These are phyloP conservation scores for Melinopterus prodromus DNA, from an alignment of 2,888 invertebrate species.

Conservation along the genomic window DNA sequence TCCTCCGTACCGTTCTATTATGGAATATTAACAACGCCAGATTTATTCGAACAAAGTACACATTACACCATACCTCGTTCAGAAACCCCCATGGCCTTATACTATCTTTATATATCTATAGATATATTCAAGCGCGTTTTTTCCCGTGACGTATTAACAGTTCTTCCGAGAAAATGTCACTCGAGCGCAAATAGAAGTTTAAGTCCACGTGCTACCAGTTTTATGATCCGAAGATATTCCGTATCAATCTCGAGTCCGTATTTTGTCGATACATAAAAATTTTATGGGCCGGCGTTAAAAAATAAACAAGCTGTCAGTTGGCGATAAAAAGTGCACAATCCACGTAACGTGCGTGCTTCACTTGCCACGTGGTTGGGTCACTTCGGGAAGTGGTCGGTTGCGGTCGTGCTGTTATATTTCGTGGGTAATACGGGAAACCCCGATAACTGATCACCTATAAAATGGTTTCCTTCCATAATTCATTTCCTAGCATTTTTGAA, in stretches of 20 bases:
- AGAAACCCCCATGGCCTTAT: not conserved
- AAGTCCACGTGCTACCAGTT: not conserved
- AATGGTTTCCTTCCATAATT: no score
- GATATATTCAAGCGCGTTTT: not conserved
- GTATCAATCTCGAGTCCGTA: not conserved
- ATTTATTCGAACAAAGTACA: conserved; percentile 11
- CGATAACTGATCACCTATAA: no score
- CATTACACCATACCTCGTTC: not conserved
- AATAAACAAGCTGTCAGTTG: not conserved
- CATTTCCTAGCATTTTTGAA: no score
- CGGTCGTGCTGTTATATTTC: not conserved
- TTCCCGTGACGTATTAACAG: not conserved
- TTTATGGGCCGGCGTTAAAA: not conserved
- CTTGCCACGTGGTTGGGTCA: not conserved
- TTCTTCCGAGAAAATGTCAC: not conserved
- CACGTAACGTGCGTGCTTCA: not conserved
- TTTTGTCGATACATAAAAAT: not conserved
- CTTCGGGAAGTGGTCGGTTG: not conserved
- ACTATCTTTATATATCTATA: not conserved
- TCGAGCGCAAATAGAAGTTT: not conserved
- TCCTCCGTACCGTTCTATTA: conserved; percentile 37
- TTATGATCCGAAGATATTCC: not conserved
- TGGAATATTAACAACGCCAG: conserved; percentile 30
- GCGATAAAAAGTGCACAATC: not conserved
- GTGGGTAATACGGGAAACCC: not conserved